Percentiles rank a stretch among this genome's conserved stretches.
Evolutionary conservation across 2,888 invertebrate genomes (phyloP).

Genomic region (Craniophora ligustri): DNA sequence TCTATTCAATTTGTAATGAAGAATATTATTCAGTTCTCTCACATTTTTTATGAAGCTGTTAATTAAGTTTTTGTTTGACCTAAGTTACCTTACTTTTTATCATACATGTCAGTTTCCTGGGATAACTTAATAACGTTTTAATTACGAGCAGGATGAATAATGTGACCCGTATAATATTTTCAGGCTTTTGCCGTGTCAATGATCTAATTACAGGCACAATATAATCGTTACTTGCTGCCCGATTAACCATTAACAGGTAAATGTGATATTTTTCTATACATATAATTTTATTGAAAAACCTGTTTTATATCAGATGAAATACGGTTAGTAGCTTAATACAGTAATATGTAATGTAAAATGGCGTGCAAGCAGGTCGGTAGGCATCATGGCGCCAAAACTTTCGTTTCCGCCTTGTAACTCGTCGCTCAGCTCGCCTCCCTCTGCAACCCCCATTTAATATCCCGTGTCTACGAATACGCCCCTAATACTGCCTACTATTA

Average conservation of each 20-base stretch:
- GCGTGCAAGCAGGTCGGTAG: slow-evolving; percentile 38
- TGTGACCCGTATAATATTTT: too few relatives aligned
- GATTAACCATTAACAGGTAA: too few relatives aligned
- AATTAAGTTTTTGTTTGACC: background rate
- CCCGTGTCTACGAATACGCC: slow-evolving; percentile 41
- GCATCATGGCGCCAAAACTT: slow-evolving; percentile 64
- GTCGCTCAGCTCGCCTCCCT: slow-evolving; percentile 46
- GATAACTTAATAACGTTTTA: too few relatives aligned
- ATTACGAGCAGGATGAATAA: too few relatives aligned
- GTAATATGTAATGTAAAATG: slow-evolving; percentile 14
- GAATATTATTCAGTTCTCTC: slow-evolving; percentile 5
- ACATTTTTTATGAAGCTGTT: slow-evolving; percentile 13
- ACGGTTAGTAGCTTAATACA: slow-evolving; percentile 4
- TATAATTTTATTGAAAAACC: background rate
- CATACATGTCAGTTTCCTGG: too few relatives aligned
- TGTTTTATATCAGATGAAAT: slow-evolving; percentile 3
- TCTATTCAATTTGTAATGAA: slow-evolving; percentile 29
- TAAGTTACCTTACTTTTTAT: slow-evolving; percentile 3
- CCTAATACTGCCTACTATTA: slow-evolving; percentile 21
- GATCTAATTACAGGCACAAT: too few relatives aligned
- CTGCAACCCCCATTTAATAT: slow-evolving; percentile 38
- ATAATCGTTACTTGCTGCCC: too few relatives aligned
- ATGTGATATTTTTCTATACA: background rate
- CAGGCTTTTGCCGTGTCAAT: too few relatives aligned
- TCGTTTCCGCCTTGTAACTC: slow-evolving; percentile 61